phyloP scores from a whole-genome alignment of 2,797 vertebrate genomes.

The Sternotherus odoratus region DNA sequence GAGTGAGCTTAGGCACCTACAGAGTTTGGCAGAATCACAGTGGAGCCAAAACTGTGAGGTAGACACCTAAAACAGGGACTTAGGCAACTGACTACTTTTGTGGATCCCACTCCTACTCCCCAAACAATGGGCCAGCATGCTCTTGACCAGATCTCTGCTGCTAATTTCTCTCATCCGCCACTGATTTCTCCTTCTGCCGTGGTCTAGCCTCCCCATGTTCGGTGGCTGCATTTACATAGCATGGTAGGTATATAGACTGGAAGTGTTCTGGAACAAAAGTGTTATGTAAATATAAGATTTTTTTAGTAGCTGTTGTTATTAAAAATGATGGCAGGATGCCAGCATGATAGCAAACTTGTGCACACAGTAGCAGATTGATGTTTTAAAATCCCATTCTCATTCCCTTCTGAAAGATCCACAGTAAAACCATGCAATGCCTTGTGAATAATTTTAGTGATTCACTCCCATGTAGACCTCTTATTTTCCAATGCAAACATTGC shows the following conservation, averaged over 20 bases:
- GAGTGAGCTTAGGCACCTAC: neutral
- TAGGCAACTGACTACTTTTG: neutral
- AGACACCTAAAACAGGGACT: neutral
- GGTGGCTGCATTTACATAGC: neutral
- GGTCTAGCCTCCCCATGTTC: neutral
- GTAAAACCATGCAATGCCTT: conserved; percentile 54
- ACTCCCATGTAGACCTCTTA: conserved; percentile 53
- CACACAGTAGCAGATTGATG: neutral
- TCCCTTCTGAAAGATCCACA: conserved; percentile 44
- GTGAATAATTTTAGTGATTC: conserved; percentile 59
- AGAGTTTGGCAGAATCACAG: neutral
- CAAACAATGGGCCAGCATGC: conserved; percentile 66
- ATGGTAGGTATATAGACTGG: conserved; percentile 2
- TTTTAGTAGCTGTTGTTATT: neutral
- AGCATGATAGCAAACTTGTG: neutral
- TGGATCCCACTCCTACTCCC: conserved; percentile 58
- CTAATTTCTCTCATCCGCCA: neutral
- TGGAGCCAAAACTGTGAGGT: neutral
- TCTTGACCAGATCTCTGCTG: neutral
- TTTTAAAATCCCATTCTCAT: conserved; percentile 31
- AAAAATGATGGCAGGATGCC: neutral
- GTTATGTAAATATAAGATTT: neutral
- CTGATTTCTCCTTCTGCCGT: conserved; percentile 60
- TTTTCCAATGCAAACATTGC: conserved; percentile 60
- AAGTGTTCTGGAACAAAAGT: conserved; percentile 1